These are phyloP conservation scores for Cyclura pinguis DNA, from an alignment of 2,797 vertebrate genomes.

Conservation along the genomic window DNA sequence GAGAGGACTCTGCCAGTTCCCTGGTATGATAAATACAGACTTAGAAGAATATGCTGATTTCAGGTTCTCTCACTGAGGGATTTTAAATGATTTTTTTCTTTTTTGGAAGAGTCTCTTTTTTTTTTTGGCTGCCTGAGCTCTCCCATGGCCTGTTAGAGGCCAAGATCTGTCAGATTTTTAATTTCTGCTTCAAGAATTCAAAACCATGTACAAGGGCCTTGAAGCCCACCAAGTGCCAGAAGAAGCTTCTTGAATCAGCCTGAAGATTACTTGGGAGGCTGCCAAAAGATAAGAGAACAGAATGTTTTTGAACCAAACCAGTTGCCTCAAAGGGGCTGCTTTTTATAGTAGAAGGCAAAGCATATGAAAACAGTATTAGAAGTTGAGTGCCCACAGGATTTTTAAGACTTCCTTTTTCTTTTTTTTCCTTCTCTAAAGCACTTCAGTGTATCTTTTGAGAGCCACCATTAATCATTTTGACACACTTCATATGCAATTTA, in stretches of 20 bases:
- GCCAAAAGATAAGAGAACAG: conserved; percentile 23
- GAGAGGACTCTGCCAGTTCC: not conserved
- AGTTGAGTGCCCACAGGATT: conserved; percentile 40
- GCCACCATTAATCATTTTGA: conserved; percentile 66
- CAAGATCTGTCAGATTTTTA: conserved; percentile 40
- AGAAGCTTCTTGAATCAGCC: fast-evolving
- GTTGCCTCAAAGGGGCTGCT: conserved; percentile 21
- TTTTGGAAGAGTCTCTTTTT: conserved; percentile 43
- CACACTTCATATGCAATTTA: conserved; percentile 66
- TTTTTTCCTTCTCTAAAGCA: conserved; percentile 36
- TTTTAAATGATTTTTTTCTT: conserved; percentile 40
- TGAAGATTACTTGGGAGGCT: not conserved
- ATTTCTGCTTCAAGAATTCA: conserved; percentile 43
- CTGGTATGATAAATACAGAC: not conserved
- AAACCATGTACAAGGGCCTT: not conserved
- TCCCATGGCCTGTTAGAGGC: conserved; percentile 5
- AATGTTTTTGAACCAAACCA: conserved; percentile 11
- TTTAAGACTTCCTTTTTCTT: conserved; percentile 44
- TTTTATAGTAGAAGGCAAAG: conserved; percentile 45
- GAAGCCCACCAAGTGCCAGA: not conserved
- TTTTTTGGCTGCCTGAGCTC: conserved; percentile 12
- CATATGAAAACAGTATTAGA: conserved; percentile 50
- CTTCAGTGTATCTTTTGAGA: conserved; percentile 55
- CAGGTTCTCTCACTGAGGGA: conserved; percentile 38
- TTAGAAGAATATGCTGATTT: not conserved